Base-by-base conservation (phyloP, 2,888 invertebrate genomes). In the Beris chalybata region DNA sequence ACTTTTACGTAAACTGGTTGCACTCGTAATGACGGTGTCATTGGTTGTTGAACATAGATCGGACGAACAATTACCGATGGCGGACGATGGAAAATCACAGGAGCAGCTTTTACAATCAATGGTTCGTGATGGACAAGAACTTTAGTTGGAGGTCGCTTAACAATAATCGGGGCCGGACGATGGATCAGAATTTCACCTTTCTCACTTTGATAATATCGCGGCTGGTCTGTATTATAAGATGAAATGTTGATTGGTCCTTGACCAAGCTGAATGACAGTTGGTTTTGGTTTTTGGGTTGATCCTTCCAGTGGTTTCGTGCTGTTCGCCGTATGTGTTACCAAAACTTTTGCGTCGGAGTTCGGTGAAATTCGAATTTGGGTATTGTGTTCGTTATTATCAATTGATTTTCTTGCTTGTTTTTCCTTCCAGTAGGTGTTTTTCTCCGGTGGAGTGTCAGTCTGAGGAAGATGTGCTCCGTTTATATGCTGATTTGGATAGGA, bases 111-210 rank as follows among this genome's bases (percentile, higher is more conserved):
- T 22, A 80, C 78, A 50, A 80, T 77, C 67, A 79, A 71, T 73
- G 79, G 80, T 43, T 79, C 78, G 72, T 80, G 80, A 64, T 79
- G 79, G 58, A 80, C 79, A 66, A 78, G 67, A 57, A 80, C 78
- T 70, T 75, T 76, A 68, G 80, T 80, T 69, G 80, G 79, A 68
- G 80, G 79, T 29, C 79, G 77, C 61, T 77, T 76, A 12, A 80
- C 79, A 73, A 80, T 77, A 67, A 80, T 79, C 56, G 78, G 76
- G 5, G 79, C 78, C 6, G 80, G 79, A 54, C 77, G 77, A 72
- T 80, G 80, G 68, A 80, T 76, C 11, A 79, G 72, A 63, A 79
- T 79, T 72, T 80, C 79, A 47, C 79, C 79, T 72, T 79, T 79
- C 71, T 79, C 64, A 45, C 53, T 45, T 13, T 64, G 4, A 12